These are phyloP conservation scores for Ictidomys tridecemlineatus DNA, from an alignment of 2,113 vertebrate species.

Conservation along the genomic window DNA sequence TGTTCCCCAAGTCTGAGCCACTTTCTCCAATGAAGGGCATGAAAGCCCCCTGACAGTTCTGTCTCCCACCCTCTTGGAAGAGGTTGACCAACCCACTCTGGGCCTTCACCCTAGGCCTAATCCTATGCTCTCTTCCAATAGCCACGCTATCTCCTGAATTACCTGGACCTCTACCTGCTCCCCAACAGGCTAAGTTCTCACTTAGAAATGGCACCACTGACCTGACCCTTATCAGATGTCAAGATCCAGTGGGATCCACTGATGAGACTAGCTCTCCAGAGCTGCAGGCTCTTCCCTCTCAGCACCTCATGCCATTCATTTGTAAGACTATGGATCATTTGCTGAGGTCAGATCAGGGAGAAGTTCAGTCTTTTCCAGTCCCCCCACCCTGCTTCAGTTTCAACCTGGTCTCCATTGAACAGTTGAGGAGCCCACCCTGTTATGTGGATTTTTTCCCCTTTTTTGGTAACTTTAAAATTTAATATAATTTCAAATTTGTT, in stretches of 20 bases:
- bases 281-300: not conserved
- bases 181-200: not conserved
- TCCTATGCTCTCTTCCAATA: not conserved
- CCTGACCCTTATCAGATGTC: too few relatives aligned
- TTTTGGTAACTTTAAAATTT: not conserved
- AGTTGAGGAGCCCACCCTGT: not conserved
- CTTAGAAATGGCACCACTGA: not conserved
- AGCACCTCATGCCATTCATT: not conserved
- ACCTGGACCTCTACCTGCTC: not conserved
- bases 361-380: not conserved
- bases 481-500: slow-evolving; percentile 42
- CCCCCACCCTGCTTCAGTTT: not conserved
- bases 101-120: not conserved
- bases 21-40: not conserved
- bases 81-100: not conserved
- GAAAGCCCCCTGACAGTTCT: not conserved
- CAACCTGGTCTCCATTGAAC: not conserved
- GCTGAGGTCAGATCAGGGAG: not conserved
- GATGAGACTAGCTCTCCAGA: not conserved
- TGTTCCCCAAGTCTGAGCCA: not conserved
- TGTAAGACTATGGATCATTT: not conserved
- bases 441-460: not conserved
- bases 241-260: not conserved
- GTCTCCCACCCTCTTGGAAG: not conserved
- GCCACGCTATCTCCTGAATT: not conserved